Evolutionary conservation across 2,888 invertebrate genomes (phyloP), one percentile per base, ranked within the genome.

Genomic region (Hydrotaea diabolus): DNA sequence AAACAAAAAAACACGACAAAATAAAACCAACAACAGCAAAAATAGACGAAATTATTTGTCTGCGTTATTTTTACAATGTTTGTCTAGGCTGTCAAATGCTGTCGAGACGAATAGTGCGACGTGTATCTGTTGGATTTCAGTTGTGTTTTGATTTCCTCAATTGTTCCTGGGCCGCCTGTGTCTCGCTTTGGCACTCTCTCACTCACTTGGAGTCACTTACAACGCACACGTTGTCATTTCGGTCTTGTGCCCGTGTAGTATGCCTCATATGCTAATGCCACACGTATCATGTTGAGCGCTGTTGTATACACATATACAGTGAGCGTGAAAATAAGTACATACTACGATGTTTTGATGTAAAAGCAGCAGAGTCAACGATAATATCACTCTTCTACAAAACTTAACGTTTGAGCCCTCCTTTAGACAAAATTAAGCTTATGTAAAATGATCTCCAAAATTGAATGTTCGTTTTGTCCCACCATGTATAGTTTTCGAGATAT

Each of bases 31-130:
- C 17, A 64, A 66, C 9, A 76, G 11, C 53, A 66, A 72, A 77
- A 66, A 57, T 49, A 49, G 71, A 80, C 46, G 26, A 53, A 75
- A 73, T 77, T 59, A 85, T 82, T 79, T 85, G 76, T 85, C 79
- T 64, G 55, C 15, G 46, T 74, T 80, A 57, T 66, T 75, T 75
- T 64, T 80, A 74, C 46, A 39, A 59, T 66, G 64, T 79, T 74
- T 62, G 49, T 62, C 59, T 62, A 19, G 46, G 64, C 17, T 66
- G 66, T 66, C 66, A 66, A 43, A 66, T 66, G 66, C 21, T 19
- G 43, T 69, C 46, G 69, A 31, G 31, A 4, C 31, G 31, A 31
- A 31, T 43, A 19, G 53, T 13, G 13, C 39, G 39, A 39, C 43
- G 17, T 15, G 69, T 69, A 69, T 69, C 69, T 69, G 46, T 23